A percentile compares a stretch with the other conserved stretches of the same genome.
These are phyloP conservation scores for Craterocephalus amniculus DNA, from an alignment of 2,797 vertebrate species.

Conservation along the genomic window DNA sequence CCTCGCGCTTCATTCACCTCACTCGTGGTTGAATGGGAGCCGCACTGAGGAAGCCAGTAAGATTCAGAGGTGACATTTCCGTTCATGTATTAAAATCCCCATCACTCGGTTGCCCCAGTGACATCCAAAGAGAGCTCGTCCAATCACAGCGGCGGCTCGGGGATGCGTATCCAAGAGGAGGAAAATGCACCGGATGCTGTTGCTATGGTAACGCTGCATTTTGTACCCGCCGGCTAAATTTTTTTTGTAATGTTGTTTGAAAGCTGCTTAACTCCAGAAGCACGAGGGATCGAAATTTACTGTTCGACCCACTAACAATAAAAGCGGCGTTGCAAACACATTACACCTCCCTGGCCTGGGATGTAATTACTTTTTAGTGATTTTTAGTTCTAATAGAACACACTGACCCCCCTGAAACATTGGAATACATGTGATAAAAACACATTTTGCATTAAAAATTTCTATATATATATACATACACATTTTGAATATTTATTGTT, in stretches of 20 bases:
- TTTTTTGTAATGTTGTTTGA: slow-evolving; percentile 31
- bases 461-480: too few relatives aligned
- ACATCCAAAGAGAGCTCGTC: slow-evolving; percentile 63
- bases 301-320: slow-evolving; percentile 15
- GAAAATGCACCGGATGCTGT: slow-evolving; percentile 79
- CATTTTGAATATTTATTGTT: background rate
- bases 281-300: slow-evolving; percentile 3
- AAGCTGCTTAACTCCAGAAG: slow-evolving; percentile 12
- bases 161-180: slow-evolving; percentile 75
- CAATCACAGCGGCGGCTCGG: slow-evolving; percentile 68
- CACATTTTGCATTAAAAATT: background rate
- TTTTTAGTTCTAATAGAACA: background rate
- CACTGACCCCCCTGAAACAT: background rate
- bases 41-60: slow-evolving; percentile 57
- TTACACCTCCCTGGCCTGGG: background rate
- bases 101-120: slow-evolving; percentile 80
- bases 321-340: background rate
- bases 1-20: slow-evolving; percentile 36
- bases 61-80: slow-evolving; percentile 66
- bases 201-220: slow-evolving; percentile 82
- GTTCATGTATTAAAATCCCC: slow-evolving; percentile 76
- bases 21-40: slow-evolving; percentile 53
- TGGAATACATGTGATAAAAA: background rate
- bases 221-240: slow-evolving; percentile 34
- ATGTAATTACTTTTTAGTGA: background rate